Evolutionary conservation across 2,888 invertebrate genomes (phyloP).

Genomic region (Mythimna lalbum): DNA sequence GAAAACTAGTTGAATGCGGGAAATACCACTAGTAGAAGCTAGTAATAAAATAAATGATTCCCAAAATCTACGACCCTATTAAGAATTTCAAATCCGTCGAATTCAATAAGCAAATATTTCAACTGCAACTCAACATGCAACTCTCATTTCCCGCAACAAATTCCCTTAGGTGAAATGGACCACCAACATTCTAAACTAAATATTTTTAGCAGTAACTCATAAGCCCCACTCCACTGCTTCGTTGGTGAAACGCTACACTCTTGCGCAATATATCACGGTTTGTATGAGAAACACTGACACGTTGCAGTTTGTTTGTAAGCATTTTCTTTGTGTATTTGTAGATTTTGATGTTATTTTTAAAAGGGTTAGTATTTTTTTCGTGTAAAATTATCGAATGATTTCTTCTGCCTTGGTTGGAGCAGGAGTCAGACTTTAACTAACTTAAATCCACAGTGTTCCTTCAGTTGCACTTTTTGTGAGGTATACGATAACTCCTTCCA

Average conservation of each 20-base stretch:
- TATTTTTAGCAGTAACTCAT: slow-evolving; percentile 58
- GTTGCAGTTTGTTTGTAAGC: slow-evolving; percentile 11
- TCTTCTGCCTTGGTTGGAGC: too few relatives aligned
- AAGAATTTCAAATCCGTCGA: neutral
- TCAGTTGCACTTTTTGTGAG: too few relatives aligned
- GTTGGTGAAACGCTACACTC: slow-evolving; percentile 60
- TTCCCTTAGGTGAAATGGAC: slow-evolving; percentile 41
- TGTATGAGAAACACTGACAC: slow-evolving; percentile 33
- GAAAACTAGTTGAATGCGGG: too few relatives aligned
- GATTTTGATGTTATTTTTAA: neutral
- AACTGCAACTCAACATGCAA: neutral
- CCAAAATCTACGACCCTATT: neutral
- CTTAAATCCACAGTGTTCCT: too few relatives aligned
- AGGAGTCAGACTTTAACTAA: too few relatives aligned
- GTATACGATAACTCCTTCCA: too few relatives aligned
- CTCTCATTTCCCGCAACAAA: slow-evolving; percentile 25
- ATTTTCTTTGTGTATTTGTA: neutral
- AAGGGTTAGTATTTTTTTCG: neutral
- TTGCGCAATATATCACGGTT: slow-evolving; percentile 49
- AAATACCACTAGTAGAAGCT: too few relatives aligned
- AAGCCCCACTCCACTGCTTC: slow-evolving; percentile 54
- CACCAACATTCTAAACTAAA: slow-evolving; percentile 51
- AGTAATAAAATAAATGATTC: too few relatives aligned
- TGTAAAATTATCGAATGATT: too few relatives aligned
- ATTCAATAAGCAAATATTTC: slow-evolving; percentile 10